These are phyloP conservation scores for Boloria selene DNA, from an alignment of 2,888 invertebrate genomes.

Conservation along the genomic window DNA sequence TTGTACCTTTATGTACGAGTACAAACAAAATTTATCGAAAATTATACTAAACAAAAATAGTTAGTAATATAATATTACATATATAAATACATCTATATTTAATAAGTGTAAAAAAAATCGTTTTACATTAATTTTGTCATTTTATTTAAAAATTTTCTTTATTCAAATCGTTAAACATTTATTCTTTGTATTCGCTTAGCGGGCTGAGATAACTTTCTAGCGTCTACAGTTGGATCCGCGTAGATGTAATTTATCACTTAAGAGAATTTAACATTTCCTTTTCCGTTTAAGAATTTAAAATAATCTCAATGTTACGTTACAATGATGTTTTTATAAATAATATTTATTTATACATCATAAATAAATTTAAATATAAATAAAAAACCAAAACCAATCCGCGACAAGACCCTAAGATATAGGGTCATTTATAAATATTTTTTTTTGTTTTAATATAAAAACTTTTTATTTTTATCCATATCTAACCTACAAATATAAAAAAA, in stretches of 20 bases:
- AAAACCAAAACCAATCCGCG: too few relatives aligned
- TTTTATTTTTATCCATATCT: too few relatives aligned
- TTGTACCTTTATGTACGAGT: neutral
- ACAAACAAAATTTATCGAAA: neutral
- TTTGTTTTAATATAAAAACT: too few relatives aligned
- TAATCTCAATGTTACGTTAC: neutral
- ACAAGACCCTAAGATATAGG: too few relatives aligned
- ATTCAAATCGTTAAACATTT: constrained; percentile 18
- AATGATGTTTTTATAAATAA: too few relatives aligned
- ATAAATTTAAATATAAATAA: too few relatives aligned
- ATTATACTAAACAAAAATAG: constrained; percentile 3
- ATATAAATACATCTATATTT: neutral
- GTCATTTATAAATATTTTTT: too few relatives aligned
- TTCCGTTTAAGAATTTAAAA: constrained; percentile 12
- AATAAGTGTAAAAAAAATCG: neutral
- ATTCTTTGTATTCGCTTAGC: constrained; percentile 18
- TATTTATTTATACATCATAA: neutral
- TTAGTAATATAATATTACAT: neutral
- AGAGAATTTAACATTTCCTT: constrained; percentile 23
- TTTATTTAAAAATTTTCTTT: constrained; percentile 7
- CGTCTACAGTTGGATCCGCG: constrained; percentile 22
- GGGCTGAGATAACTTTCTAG: constrained; percentile 28
- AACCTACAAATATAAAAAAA: too few relatives aligned
- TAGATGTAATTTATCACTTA: constrained; percentile 35
- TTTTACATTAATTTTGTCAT: constrained; percentile 13